Conservation (phyloP, 2,113 vertebrate species). For the Lepus timidus region DNA sequence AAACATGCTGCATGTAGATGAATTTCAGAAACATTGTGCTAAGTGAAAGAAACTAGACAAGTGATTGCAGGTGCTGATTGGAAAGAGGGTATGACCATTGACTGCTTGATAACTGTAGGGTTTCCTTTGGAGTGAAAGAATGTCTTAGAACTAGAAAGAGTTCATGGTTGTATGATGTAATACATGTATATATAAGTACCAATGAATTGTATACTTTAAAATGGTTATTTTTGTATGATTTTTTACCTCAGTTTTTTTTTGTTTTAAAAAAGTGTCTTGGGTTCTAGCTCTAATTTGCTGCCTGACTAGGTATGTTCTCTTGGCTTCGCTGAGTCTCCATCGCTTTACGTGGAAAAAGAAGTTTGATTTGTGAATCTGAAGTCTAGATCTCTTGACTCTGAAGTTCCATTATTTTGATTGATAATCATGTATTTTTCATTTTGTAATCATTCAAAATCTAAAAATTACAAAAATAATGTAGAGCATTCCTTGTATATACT, state of each 20-base stretch:
- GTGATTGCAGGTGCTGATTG: background rate
- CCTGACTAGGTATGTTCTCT: background rate
- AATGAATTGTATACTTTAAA: background rate
- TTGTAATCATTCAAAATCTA: slow-evolving; percentile 44
- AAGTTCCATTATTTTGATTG: slow-evolving; percentile 45
- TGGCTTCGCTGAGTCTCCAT: background rate
- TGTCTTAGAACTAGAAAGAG: slow-evolving; percentile 26
- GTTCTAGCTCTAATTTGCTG: background rate
- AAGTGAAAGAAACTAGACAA: slow-evolving; percentile 14
- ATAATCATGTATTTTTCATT: slow-evolving; percentile 38
- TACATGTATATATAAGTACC: background rate
- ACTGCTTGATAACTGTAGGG: background rate
- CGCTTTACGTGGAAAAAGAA: background rate
- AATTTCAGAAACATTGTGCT: slow-evolving; percentile 18
- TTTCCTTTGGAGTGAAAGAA: slow-evolving; percentile 22
- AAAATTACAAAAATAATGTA: background rate
- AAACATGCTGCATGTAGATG: background rate
- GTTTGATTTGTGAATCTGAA: slow-evolving; percentile 37
- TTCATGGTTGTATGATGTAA: background rate
- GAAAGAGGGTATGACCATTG: background rate
- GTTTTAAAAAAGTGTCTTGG: background rate
- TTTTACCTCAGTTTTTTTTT: slow-evolving; percentile 8
- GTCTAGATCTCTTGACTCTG: background rate
- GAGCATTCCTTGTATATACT: slow-evolving; percentile 11
- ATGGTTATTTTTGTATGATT: background rate